A percentile compares a stretch with the other conserved stretches of the same genome.
phyloP scores from a whole-genome alignment of 2,113 vertebrate species.

The Nothocercus julius region DNA sequence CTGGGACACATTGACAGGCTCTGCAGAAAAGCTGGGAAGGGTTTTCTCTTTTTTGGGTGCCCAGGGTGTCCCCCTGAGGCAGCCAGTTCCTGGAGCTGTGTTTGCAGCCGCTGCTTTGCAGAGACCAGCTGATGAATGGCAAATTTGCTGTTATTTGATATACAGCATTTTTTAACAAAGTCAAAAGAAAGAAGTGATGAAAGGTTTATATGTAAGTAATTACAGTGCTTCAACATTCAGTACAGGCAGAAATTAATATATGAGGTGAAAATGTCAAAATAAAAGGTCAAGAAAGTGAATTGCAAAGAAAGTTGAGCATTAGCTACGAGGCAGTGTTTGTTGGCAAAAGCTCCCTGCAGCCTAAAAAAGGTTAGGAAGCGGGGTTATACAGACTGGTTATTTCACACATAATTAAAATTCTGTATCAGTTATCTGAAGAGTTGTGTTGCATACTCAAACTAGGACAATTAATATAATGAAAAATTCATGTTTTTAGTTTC shows the following conservation, averaged over 20 bases:
- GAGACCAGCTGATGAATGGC: slow-evolving; percentile 47
- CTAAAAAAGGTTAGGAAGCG: slow-evolving; percentile 55
- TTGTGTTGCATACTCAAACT: slow-evolving; percentile 66
- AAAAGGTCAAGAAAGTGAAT: slow-evolving; percentile 74
- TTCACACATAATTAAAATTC: slow-evolving; percentile 78
- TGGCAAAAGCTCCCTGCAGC: slow-evolving; percentile 41
- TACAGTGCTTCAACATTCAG: slow-evolving; percentile 58
- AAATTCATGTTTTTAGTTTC: slow-evolving; percentile 74
- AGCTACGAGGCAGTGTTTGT: slow-evolving; percentile 44
- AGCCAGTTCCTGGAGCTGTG: neutral
- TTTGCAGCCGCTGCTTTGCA: neutral
- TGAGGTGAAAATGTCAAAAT: slow-evolving; percentile 67
- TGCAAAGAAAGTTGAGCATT: slow-evolving; percentile 56
- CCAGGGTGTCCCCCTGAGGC: rapidly evolving
- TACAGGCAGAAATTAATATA: slow-evolving; percentile 61
- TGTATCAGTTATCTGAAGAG: slow-evolving; percentile 48
- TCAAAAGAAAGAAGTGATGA: slow-evolving; percentile 61
- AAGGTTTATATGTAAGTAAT: slow-evolving; percentile 73
- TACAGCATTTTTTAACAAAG: slow-evolving; percentile 61
- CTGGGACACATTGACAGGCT: neutral
- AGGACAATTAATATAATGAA: slow-evolving; percentile 80
- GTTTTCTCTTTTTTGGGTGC: neutral
- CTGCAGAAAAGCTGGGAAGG: rapidly evolving
- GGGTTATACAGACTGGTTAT: slow-evolving; percentile 71
- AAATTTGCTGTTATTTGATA: slow-evolving; percentile 61